phyloP scores from a whole-genome alignment of 2,113 vertebrate genomes.

The Tursiops truncatus region DNA sequence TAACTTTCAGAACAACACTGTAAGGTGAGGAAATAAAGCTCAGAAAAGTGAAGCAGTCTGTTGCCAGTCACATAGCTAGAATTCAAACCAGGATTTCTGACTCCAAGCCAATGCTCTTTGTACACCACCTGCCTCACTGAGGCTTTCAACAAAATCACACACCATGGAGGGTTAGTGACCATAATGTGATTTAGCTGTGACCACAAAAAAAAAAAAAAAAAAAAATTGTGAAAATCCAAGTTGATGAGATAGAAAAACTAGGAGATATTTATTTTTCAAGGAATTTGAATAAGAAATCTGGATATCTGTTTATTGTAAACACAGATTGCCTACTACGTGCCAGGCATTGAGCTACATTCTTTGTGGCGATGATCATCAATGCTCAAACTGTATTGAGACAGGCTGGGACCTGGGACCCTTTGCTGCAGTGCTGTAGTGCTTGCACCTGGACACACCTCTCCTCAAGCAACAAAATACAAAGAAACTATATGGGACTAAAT shows the following conservation, averaged over 20 bases:
- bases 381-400: not conserved
- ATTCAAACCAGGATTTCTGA: not conserved
- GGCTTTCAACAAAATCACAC: not conserved
- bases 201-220: not conserved
- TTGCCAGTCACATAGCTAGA: not conserved
- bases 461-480: too few relatives aligned
- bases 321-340: not conserved
- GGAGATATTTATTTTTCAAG: not conserved
- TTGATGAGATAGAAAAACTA: not conserved
- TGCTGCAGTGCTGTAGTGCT: too few relatives aligned
- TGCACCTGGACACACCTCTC: too few relatives aligned
- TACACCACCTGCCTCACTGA: not conserved
- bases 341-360: not conserved
- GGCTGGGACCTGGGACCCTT: too few relatives aligned
- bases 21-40: not conserved
- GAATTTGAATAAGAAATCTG: not conserved
- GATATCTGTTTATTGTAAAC: not conserved
- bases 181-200: not conserved
- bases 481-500: too few relatives aligned
- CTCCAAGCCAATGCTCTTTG: fast-evolving
- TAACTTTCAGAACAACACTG: not conserved
- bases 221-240: not conserved
- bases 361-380: not conserved
- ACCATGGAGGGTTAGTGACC: not conserved
- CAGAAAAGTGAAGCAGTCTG: not conserved